Conservation (phyloP, 2,888 invertebrate species). For the Melitaea athalia region DNA sequence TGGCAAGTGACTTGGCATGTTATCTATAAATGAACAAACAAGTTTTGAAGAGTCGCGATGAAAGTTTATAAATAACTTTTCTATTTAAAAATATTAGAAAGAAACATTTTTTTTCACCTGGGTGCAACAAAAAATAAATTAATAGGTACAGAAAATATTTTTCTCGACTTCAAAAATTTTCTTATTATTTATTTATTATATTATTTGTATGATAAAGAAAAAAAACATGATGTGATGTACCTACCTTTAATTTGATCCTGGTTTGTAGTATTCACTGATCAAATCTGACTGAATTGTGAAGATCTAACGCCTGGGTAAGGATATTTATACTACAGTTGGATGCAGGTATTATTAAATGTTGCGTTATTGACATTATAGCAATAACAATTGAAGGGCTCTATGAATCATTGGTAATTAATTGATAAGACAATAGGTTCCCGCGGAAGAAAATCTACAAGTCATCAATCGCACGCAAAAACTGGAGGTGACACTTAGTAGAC, state of each 20-base stretch:
- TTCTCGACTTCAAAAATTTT: no score
- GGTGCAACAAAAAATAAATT: no score
- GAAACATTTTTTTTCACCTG: no score
- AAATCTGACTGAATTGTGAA: slow-evolving; percentile 37
- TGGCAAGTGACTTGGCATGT: no score
- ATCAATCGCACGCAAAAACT: slow-evolving; percentile 13
- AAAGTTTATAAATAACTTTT: no score
- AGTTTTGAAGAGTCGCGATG: no score
- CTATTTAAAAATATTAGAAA: no score
- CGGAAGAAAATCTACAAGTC: slow-evolving; percentile 35
- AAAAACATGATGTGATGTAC: background rate
- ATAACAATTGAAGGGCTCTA: slow-evolving; percentile 38
- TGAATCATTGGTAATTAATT: slow-evolving; percentile 37
- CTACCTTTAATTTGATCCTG: slow-evolving; percentile 32
- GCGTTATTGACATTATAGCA: slow-evolving; percentile 50
- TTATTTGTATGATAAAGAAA: background rate
- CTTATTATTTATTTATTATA: no score
- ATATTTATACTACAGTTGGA: slow-evolving; percentile 65
- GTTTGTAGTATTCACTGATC: slow-evolving; percentile 34
- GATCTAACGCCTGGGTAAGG: slow-evolving; percentile 40
- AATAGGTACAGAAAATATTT: no score
- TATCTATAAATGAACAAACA: no score
- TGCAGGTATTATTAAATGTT: slow-evolving; percentile 51
- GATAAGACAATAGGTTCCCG: slow-evolving; percentile 37
- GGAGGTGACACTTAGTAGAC: background rate